Evolutionary conservation across 2,113 vertebrate genomes (phyloP), one percentile per base, ranked within the genome.

Genomic region (Aphelocoma coerulescens): DNA sequence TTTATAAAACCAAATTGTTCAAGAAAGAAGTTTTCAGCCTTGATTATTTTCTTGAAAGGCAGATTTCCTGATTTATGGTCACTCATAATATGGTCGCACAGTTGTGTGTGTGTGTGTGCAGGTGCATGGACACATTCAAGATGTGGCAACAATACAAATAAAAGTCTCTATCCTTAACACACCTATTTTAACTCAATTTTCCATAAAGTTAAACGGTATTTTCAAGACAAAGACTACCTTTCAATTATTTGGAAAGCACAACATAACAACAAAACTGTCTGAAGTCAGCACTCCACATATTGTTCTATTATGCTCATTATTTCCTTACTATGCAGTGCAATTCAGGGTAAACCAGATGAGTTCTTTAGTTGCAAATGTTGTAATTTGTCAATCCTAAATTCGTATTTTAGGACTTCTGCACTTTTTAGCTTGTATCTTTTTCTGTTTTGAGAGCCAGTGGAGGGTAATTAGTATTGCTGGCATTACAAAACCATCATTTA

Each of bases 21-120:
- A 41, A 69, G 9, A 46, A 67, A 59, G 16, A 65, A 6, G 27
- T 32, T 87, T 71, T 63, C 28, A 37, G 82, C 27, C 44, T 39
- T 54, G 11, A 57, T 61, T 72, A 30, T 59, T 58, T 77, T 66
- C 43, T 23, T 49, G 7, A 49, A 48, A 85, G 17, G 49, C 61
- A 1, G 32, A 41, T 28, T 66, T 84, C 26, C 76, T 86, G 14
- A 39, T 51, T 71, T 59, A 66, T 46, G 72, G 44, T 18, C 35
- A 55, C 19, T 57, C 16, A 8, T 1, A 54, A n/a, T 3, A 28
- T 11, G 62, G 23, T 62, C 51, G 41, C 20, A 27, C 5, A 43
- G 10, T 16, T 43, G 4, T 2, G 0, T 57, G 7, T 3, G 7
- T 3, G 33, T 24, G 7, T 26, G 27, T 14, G 61, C 7, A 37